phyloP scores from a whole-genome alignment of 2,888 invertebrate species.

The Frankliniella intonsa region DNA sequence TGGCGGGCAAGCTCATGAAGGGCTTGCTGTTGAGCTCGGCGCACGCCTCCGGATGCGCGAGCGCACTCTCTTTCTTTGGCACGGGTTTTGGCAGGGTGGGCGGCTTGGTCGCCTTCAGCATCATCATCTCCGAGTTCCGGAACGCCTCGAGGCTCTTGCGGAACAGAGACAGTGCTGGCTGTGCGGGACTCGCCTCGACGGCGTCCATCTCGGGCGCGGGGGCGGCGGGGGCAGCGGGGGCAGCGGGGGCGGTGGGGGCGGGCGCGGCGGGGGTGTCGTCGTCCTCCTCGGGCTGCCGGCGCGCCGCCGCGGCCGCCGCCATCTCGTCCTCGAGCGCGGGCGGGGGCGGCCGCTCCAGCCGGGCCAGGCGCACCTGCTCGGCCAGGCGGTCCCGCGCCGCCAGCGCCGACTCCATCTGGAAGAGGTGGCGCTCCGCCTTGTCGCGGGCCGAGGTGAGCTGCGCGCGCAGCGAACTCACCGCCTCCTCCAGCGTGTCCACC shows the following conservation, averaged over 20 bases:
- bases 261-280: background rate
- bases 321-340: background rate
- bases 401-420: background rate
- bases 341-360: background rate
- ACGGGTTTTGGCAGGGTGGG: constrained; percentile 15
- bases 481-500: constrained; percentile 25
- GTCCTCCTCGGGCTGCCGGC: background rate
- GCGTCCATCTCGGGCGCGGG: background rate
- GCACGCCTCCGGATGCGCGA: no score
- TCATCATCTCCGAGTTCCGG: constrained; percentile 24
- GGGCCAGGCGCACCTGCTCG: background rate
- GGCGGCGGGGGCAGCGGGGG: background rate
- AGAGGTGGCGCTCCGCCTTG: background rate
- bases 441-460: background rate
- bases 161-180: background rate
- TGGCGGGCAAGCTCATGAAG: constrained; percentile 10
- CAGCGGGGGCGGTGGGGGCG: background rate
- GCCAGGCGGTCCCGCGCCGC: background rate
- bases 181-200: background rate
- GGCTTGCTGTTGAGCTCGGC: background rate
- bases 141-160: constrained; percentile 18
- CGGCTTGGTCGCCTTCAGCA: constrained; percentile 1
- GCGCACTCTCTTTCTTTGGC: constrained; percentile 4
- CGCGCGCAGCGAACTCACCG: background rate
- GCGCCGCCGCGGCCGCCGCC: background rate